phyloP scores from a whole-genome alignment of 2,888 invertebrate genomes.

The Chromoteleia sp. region DNA sequence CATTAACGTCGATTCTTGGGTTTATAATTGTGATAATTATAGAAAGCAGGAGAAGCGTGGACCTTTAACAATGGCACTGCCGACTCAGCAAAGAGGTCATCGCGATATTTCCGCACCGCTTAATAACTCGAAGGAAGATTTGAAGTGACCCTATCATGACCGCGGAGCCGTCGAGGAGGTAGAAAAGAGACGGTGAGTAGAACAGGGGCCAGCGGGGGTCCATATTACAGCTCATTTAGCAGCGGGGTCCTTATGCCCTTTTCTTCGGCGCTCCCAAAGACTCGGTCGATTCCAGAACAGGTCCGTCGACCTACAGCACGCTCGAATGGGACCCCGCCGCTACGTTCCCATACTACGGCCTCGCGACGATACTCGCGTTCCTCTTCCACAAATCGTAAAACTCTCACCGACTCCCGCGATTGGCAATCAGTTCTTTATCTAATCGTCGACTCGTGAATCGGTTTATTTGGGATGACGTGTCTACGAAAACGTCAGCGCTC shows the following conservation, averaged over 20 bases:
- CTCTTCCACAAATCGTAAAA: slow-evolving; percentile 66
- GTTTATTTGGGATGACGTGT: neutral
- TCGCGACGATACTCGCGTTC: slow-evolving; percentile 27
- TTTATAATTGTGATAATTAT: slow-evolving; percentile 51
- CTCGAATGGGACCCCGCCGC: slow-evolving; percentile 68
- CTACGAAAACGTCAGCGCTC: slow-evolving; percentile 7
- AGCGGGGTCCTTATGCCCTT: slow-evolving; percentile 82
- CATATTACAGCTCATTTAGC: slow-evolving; percentile 85
- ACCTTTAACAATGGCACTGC: slow-evolving; percentile 54
- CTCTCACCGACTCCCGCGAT: slow-evolving; percentile 39
- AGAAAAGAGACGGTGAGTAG: slow-evolving; percentile 68
- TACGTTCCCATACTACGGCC: slow-evolving; percentile 72
- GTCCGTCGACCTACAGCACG: slow-evolving; percentile 72
- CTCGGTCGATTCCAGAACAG: slow-evolving; percentile 73
- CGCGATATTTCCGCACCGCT: slow-evolving; percentile 63
- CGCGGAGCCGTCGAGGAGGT: slow-evolving; percentile 65
- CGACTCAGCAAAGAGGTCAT: slow-evolving; percentile 65
- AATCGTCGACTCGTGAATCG: slow-evolving; percentile 9
- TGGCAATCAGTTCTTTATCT: slow-evolving; percentile 12
- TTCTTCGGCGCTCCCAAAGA: slow-evolving; percentile 78
- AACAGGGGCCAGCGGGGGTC: slow-evolving; percentile 82
- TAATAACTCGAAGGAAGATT: slow-evolving; percentile 68
- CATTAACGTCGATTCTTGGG: neutral
- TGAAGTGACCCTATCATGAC: slow-evolving; percentile 77
- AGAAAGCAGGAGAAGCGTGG: neutral